Evolutionary conservation across 1,140 invertebrate genomes (phyloP).

Genomic region (Apis florea): DNA sequence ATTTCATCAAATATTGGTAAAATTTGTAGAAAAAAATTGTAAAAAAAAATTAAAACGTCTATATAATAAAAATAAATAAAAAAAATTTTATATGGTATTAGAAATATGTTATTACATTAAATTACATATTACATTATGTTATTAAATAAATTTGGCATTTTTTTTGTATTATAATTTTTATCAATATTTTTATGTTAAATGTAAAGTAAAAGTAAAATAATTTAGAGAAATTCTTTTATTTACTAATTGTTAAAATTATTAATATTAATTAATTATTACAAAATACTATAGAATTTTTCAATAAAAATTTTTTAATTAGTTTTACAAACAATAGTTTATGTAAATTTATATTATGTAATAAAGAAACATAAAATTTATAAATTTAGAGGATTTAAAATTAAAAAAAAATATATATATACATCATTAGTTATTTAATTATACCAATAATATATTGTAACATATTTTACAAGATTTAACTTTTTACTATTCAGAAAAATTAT

Average conservation of each 20-base stretch:
- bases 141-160: too few species aligned
- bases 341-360: background rate
- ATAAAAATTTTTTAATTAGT: background rate
- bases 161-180: background rate
- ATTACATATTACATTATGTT: too few species aligned
- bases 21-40: too few species aligned
- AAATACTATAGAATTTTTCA: background rate
- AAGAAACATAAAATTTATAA: constrained; percentile 11
- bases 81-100: background rate
- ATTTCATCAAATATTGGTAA: too few species aligned
- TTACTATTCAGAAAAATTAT: constrained; percentile 28
- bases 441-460: constrained; percentile 20
- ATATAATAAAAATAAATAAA: constrained; percentile 11
- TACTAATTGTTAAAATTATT: background rate
- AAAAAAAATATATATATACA: background rate
- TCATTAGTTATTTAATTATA: constrained; percentile 13
- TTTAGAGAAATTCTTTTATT: background rate
- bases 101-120: background rate
- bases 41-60: too few species aligned
- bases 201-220: background rate
- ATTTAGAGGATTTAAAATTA: background rate
- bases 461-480: constrained; percentile 52
- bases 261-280: background rate
- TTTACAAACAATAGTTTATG: background rate
- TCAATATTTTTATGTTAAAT: background rate